Base-by-base conservation (phyloP, 2,888 invertebrate genomes). In the Idaea aversata region DNA sequence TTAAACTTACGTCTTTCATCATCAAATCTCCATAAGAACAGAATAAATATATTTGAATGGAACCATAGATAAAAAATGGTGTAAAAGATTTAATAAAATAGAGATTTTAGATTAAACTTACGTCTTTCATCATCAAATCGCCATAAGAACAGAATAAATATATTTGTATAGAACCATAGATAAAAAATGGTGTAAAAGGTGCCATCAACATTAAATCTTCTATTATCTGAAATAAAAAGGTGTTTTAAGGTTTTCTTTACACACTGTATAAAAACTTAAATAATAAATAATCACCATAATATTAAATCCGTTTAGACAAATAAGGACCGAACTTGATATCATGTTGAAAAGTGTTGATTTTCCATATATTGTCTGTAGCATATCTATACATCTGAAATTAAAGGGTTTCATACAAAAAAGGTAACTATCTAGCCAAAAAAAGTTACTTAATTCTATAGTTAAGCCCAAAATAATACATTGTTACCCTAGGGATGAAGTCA, bases 251-350 rank as follows among this genome's bases (percentile, higher is more conserved):
- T 36, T 36, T 36, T 5, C 10, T 7, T 36, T 36, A 7, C 36
- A 36, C 7, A 47, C 47, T 47, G 13, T 4, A 47, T 47, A 47
- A 47, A 36, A 7, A 36, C 36, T 7, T 36, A 36, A 36, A 36
- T 7, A 13, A 13, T 13, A 7, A 47, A 47, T 10, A 10, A 7
- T 68, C 75, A 88, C 88, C 81, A 77, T 76, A 0, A 85, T 69
- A 70, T 88, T 88, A 60, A 88, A 87, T 5, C 85, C 88, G 6
- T 83, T 75, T 4, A 83, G 77, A 63, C 89, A 89, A 64, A 88
- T 84, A 1, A 85, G 76, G 25, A 88, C 65, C 0, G 87, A 84
- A 63, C 89, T 86, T 0, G 79, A 78, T 13, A 81, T 63, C 0
- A 85, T 79, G 62, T 88, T 87, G 13, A 79, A 78, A 7, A 88